Base-by-base conservation (phyloP, 2,888 invertebrate species). In the Dastarcus helophoroides region DNA sequence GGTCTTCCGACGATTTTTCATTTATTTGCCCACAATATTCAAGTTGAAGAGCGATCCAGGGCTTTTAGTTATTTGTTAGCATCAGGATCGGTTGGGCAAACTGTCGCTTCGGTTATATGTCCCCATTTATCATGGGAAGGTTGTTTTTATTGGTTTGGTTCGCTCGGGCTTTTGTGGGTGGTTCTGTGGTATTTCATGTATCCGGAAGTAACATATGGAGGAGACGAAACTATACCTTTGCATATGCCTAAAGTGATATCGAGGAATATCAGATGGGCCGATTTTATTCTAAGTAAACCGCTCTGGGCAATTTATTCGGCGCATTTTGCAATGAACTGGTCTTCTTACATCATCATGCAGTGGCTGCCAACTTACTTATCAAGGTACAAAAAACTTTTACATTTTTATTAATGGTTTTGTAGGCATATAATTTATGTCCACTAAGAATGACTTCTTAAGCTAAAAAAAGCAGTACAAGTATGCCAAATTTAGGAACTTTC, bases 311-410 rank as follows among this genome's bases (percentile, higher is more conserved):
- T 80, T 41, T 81, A 81, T 47, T 67, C 74, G 33, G 79, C 81
- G 16, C 81, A 81, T 58, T 81, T 81, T 56, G 72, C 76, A 14
- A 81, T 81, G 81, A 81, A 81, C 56, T 81, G 80, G 80, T 75
- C 76, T 30, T 79, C 76, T 46, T 81, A 81, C 50, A 79, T 80
- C 39, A 77, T 81, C 44, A 79, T 81, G 79, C 78, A 79, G 51
- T 81, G 81, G 81, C 58, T 81, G 38, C 81, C 81, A 3, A 81
- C 79, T 2, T 81, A 81, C 52, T 57, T 81, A 42, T 61, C 73
- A 1, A 61, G 73, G 35, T 50, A 50, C 26, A n/a, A n/a, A n/a
- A n/a, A n/a, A n/a, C n/a, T n/a, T n/a, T n/a, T n/a, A n/a, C n/a
- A n/a, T n/a, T n/a, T n/a, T n/a, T n/a, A n/a, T n/a, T n/a, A n/a